Base-by-base conservation (phyloP, 2,888 invertebrate genomes). In the Neelides folsomi region DNA sequence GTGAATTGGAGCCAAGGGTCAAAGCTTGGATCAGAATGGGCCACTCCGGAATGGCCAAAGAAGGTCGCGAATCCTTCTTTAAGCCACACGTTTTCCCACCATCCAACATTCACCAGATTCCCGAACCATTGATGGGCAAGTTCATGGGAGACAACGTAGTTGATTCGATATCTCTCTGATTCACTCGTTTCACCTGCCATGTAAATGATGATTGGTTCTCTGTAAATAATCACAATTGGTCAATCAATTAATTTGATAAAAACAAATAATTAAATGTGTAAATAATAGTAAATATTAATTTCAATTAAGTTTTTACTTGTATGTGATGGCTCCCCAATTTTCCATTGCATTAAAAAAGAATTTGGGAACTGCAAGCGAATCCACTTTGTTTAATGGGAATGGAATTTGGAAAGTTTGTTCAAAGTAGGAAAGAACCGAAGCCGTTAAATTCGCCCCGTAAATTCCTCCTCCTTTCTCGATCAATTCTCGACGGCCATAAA, bases 261-360 rank as follows among this genome's bases (percentile, higher is more conserved):
- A 10, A 45, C 38, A 18, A 3, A 20, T 13, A 1, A 40, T 16
- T 15, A 4, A 15, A 45, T 40, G 42, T n/a, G 7, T n/a, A n/a
- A 34, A 15, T 15, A 35, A n/a, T 34, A 35, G 27, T 34, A 8
- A 46, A 34, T 16, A 8, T 50, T 9, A 9, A 36, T 36, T 9
- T 36, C 12, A 12, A 15, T 35, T 45, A 46, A 35, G 35, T 34
- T 8, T 34, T n/a, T 37, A 55, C 57, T 58, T 55, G 47, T 58
- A 61, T 0, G 60, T 61, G 3, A 58, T 58, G 16, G 56, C 41
- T 1, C 60, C 61, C 52, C 56, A 54, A 27, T 61, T 59, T 49
- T 61, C 61, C 61, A 61, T 61, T 12, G 61, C 61, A 16, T 44
- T 56, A 40, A 57, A 56, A 36, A 51, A 56, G 36, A 61, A 61